Conservation (phyloP, 2,797 vertebrate genomes). For the Anabacerthia variegaticeps region DNA sequence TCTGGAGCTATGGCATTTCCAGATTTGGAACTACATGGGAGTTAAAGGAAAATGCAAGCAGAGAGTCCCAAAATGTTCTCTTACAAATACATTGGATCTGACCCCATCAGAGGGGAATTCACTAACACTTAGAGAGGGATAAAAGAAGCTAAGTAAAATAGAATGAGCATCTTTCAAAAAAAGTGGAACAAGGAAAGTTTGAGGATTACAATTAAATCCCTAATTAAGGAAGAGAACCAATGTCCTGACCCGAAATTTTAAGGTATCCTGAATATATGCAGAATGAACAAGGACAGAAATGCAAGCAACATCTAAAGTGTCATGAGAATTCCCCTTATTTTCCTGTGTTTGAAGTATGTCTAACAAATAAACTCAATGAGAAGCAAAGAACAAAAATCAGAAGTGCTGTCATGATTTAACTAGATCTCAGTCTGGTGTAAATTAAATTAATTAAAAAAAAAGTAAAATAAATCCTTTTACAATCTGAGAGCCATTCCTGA, state of each 20-base stretch:
- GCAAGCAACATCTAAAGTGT: neutral
- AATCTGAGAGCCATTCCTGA: neutral
- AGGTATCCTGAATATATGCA: neutral
- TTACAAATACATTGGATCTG: neutral
- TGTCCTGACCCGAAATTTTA: neutral
- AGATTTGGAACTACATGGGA: neutral
- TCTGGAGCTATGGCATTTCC: neutral
- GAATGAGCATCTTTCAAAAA: neutral
- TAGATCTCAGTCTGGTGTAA: neutral
- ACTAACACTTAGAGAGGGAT: neutral
- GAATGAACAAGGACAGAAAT: neutral
- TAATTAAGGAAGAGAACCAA: neutral
- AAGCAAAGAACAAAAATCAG: neutral
- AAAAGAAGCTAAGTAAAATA: neutral
- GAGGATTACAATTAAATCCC: neutral
- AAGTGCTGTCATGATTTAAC: neutral
- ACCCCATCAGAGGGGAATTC: neutral
- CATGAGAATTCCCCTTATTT: neutral
- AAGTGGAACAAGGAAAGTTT: neutral
- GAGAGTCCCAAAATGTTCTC: neutral
- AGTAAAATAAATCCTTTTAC: neutral
- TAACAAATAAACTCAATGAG: neutral
- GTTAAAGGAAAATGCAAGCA: neutral
- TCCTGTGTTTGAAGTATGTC: neutral
- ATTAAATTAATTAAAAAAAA: neutral